These are phyloP conservation scores for Saimiri boliviensis DNA, from an alignment of 2,113 vertebrate genomes.

Conservation along the genomic window DNA sequence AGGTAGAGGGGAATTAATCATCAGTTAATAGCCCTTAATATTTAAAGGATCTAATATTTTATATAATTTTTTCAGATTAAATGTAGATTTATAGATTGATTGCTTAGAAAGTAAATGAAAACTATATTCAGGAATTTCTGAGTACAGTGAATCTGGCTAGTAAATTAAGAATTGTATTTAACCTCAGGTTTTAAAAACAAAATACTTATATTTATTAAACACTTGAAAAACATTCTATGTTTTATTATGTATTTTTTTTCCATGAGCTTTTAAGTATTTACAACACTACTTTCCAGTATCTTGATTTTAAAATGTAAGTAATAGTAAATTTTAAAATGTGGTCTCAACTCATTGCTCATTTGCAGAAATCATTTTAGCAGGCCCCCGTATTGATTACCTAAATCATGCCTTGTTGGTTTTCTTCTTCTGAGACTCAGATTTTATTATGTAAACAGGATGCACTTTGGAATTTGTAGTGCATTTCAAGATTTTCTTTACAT, in stretches of 20 bases:
- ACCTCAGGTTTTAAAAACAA: conserved; percentile 7
- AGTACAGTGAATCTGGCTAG: background rate
- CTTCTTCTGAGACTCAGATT: background rate
- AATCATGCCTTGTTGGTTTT: conserved; percentile 2
- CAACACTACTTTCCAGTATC: background rate
- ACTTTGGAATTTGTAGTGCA: background rate
- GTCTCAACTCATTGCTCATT: conserved; percentile 6
- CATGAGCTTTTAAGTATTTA: background rate
- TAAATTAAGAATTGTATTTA: background rate
- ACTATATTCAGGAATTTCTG: background rate
- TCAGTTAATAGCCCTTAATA: background rate
- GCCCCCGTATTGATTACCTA: background rate
- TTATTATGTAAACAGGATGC: background rate
- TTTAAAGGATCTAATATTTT: background rate
- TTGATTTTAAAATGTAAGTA: conserved; percentile 35
- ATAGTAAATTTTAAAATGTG: background rate
- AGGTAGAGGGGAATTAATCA: background rate
- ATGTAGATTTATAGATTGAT: background rate
- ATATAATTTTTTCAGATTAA: conserved; percentile 20
- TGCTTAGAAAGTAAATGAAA: background rate
- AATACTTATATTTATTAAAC: background rate
- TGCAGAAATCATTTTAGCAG: conserved; percentile 6
- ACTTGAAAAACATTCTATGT: background rate
- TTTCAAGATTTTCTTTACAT: conserved; percentile 27
- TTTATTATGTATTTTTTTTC: conserved; percentile 26